A percentile compares a stretch with the other conserved stretches of the same genome.
Evolutionary conservation across 2,888 invertebrate species (phyloP).

Genomic region (Tinea semifulvella): DNA sequence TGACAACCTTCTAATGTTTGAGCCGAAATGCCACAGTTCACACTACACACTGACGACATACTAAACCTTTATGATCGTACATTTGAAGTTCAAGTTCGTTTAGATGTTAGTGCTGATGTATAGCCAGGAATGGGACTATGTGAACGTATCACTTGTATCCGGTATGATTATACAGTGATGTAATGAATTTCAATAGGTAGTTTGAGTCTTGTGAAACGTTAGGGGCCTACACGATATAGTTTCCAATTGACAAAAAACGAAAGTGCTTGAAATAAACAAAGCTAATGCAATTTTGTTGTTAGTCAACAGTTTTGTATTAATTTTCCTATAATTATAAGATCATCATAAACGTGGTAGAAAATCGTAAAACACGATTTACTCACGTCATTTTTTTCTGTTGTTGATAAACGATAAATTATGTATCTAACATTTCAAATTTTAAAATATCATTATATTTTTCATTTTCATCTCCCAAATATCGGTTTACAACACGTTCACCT

Average conservation of each 20-base stretch:
- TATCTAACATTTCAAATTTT: too few relatives aligned
- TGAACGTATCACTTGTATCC: conserved; percentile 40
- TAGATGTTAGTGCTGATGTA: not conserved
- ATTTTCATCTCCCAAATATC: too few relatives aligned
- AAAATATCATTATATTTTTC: too few relatives aligned
- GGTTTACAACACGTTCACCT: too few relatives aligned
- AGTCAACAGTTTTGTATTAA: too few relatives aligned
- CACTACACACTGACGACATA: not conserved
- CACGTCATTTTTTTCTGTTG: too few relatives aligned
- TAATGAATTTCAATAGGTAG: conserved; percentile 37
- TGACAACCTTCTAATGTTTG: conserved; percentile 39
- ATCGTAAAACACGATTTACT: too few relatives aligned
- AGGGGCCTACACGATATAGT: not conserved
- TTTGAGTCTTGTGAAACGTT: conserved; percentile 11
- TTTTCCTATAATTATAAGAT: too few relatives aligned
- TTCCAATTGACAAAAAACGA: not conserved
- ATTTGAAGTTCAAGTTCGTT: not conserved
- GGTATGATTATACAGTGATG: conserved; percentile 44
- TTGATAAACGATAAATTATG: too few relatives aligned
- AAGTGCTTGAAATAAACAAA: too few relatives aligned
- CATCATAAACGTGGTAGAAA: too few relatives aligned
- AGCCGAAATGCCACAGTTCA: conserved; percentile 14
- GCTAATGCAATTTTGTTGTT: too few relatives aligned
- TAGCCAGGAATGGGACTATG: not conserved
- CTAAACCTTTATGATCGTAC: not conserved